A percentile compares a stretch with the other conserved stretches of the same genome.
Evolutionary conservation across 2,888 invertebrate genomes (phyloP).

Genomic region (Plagodis pulveraria): DNA sequence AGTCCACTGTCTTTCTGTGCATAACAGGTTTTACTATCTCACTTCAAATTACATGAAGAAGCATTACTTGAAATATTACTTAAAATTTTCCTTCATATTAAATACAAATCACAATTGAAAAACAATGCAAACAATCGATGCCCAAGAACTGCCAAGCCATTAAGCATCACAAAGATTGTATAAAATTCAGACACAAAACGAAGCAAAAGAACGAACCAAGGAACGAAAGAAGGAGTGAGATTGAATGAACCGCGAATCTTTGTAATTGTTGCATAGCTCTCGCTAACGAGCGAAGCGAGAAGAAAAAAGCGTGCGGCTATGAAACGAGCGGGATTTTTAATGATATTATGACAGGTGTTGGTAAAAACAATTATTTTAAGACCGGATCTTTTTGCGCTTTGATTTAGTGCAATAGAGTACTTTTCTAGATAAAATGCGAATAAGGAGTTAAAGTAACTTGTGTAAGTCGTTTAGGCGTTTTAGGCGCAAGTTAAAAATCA

Average conservation of each 20-base stretch:
- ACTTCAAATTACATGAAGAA: too few species aligned
- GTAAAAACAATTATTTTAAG: too few species aligned
- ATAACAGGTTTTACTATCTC: too few species aligned
- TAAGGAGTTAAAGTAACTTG: too few species aligned
- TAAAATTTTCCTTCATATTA: conserved; percentile 4
- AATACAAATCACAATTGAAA: conserved; percentile 10
- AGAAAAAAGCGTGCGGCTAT: conserved; percentile 14
- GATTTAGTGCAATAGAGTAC: too few species aligned
- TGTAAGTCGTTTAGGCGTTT: too few species aligned
- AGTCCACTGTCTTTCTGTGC: too few species aligned
- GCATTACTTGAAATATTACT: too few species aligned
- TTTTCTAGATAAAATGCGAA: too few species aligned
- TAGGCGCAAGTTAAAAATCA: too few species aligned
- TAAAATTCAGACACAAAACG: conserved; percentile 9
- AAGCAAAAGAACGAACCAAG: conserved; percentile 9
- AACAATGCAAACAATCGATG: conserved; percentile 16
- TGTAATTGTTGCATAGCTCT: conserved; percentile 67
- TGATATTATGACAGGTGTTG: too few species aligned
- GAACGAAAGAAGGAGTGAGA: conserved; percentile 38
- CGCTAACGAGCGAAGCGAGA: conserved; percentile 56
- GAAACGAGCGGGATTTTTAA: conserved; percentile 7
- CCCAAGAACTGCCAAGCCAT: conserved; percentile 13
- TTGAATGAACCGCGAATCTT: conserved; percentile 57
- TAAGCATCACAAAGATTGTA: conserved; percentile 18
- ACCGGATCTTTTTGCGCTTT: too few species aligned